Evolutionary conservation across 2,113 vertebrate genomes (phyloP), one percentile per base, ranked within the genome.

Genomic region (Ariopsis seemanni): DNA sequence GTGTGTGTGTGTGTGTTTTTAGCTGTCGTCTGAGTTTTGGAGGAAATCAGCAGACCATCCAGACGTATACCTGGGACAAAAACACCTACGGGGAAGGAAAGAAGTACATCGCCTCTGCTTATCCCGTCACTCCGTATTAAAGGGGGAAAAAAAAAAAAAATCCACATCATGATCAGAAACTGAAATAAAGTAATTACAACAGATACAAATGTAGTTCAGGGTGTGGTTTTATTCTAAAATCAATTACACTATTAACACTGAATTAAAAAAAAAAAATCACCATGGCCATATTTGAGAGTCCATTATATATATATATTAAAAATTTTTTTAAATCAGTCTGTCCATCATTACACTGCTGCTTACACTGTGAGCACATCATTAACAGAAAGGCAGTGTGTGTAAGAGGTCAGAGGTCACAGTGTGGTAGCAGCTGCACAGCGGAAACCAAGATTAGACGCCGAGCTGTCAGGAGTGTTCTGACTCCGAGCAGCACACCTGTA

Each of bases 401-500:
- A 53, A 34, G 20, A 48, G 50, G 48, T 67, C 55, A 75, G 53
- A 84, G 82, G 60, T 88, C 75, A 90, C 6, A 57, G n/a, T n/a
- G 82, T 60, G 7, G 60, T 14, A 50, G 81, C 85, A 58, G 78
- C 85, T 0, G 95, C 96, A 3, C 98, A 99, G 88, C 98, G 98
- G 93, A 99, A 99, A 0, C 98, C 98, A 90, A 99, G 96, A 86
- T 99, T 99, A 0, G 98, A 99, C 0, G 98, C 94, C 0, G 98
- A 97, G 92, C 98, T 99, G 92, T 99, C 97, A 0, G 97, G 97
- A 0, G 97, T 98, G 94, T 99, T 99, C 88, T 99, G 98, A 85
- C 98, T 99, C 0, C 98, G 96, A 1, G 98, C 98, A 0, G 96
- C 98, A 91, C 98, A 99, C 89, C 98, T 96, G 79, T 99, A 99